Evolutionary conservation across 2,797 vertebrate species (phyloP), one percentile per base, ranked within the genome.

Genomic region (Otolemur crassicaudatus): DNA sequence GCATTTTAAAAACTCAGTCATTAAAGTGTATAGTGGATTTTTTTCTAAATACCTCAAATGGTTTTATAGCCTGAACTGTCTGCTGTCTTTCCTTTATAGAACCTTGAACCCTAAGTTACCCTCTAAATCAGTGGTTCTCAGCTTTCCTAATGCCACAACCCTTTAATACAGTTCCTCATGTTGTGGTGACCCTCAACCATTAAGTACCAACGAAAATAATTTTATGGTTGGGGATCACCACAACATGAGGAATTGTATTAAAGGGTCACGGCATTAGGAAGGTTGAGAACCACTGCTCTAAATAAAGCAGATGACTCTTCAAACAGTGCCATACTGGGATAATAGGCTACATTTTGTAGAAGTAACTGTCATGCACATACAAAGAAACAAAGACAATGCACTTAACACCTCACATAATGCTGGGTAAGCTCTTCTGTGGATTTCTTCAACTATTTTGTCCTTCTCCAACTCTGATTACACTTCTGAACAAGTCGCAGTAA

Each of bases 31-130:
- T 49, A n/a, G 65, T 83, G 58, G 43, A 9, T 37, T 56, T 92
- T 84, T 69, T 84, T 22, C 65, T 77, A 83, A 97, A 95, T 85
- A 90, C 53, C 37, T 94, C 82, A 79, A 82, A n/a, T 82, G 23
- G 67, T 96, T 97, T 95, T 82, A 86, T 65, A 93, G 40, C 27
- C 91, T 97, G n/a, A 90, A 6, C 8, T 94, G 1, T 90, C 83
- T 93, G 3, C 22, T 61, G 87, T 94, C 49, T 96, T 91, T 77
- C 43, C 75, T 84, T 60, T 93, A 69, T 72, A 94, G 69, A 95
- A 87, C 87, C 17, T 22, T 22, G 61, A 87, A 94, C 81, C 89
- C 87, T 84, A 65, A 2, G 1, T 56, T 92, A 67, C 75, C 70
- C 34, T 85, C 40, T 82, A 81, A 91, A 94, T 95, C 46, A 49